Evolutionary conservation across 2,113 vertebrate genomes (phyloP).

Genomic region (Prionailurus bengalensis): DNA sequence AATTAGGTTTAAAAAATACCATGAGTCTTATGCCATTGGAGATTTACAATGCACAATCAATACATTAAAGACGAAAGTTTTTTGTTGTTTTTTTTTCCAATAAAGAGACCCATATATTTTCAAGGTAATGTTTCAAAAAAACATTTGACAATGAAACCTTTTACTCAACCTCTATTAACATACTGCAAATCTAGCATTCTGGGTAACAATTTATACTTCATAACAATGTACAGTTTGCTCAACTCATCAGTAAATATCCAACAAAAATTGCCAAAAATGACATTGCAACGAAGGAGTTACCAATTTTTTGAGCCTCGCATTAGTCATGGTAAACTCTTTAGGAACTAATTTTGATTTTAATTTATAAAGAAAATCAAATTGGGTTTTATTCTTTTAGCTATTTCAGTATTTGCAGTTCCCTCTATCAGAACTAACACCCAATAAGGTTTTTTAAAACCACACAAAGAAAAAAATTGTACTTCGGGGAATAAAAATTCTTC

Average conservation of each 20-base stretch:
- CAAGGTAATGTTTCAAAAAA: neutral
- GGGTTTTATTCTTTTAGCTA: neutral
- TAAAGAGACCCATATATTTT: neutral
- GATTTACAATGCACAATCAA: neutral
- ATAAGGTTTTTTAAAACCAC: neutral
- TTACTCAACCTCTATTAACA: neutral
- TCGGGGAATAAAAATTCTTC: conserved; percentile 29
- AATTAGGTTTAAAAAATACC: neutral
- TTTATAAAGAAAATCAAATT: conserved; percentile 10
- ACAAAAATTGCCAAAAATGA: neutral
- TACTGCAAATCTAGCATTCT: neutral
- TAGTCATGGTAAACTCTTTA: conserved; percentile 7
- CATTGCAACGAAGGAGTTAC: neutral
- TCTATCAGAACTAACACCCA: neutral
- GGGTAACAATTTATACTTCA: neutral
- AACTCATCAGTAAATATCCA: neutral
- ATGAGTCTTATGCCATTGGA: neutral
- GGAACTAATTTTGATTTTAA: neutral
- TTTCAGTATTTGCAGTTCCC: neutral
- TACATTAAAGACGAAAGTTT: neutral
- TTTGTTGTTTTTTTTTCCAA: neutral
- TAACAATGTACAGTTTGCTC: neutral
- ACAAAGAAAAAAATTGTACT: neutral
- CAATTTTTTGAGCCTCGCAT: neutral
- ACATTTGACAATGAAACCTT: neutral